phyloP scores from a whole-genome alignment of 2,113 vertebrate genomes.

The Zosterops lateralis region DNA sequence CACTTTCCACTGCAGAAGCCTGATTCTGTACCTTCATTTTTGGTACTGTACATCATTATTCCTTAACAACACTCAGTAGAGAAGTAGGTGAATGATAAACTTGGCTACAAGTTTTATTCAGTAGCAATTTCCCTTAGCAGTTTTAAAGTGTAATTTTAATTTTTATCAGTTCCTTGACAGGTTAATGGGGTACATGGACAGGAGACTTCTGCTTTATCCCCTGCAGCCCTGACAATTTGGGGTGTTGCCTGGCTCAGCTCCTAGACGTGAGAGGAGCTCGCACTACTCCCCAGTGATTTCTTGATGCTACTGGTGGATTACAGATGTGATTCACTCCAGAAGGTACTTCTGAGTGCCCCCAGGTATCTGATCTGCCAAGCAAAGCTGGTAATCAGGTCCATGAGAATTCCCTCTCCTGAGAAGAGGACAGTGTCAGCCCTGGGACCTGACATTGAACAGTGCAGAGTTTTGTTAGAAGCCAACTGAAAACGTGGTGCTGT shows the following conservation, averaged over 20 bases:
- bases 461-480: slow-evolving; percentile 2
- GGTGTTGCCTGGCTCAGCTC: slow-evolving; percentile 35
- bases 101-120: background rate
- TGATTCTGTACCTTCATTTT: background rate
- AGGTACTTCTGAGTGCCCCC: background rate
- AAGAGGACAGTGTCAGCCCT: background rate
- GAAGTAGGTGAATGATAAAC: background rate
- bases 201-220: slow-evolving; percentile 17
- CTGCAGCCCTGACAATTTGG: background rate
- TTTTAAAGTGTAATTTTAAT: background rate
- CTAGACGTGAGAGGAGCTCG: background rate
- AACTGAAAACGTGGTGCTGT: slow-evolving; percentile 37
- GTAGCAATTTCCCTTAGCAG: background rate
- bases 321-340: background rate
- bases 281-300: background rate
- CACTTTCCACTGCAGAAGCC: background rate
- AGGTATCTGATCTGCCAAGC: background rate
- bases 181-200: background rate
- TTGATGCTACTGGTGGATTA: background rate
- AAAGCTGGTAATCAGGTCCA: background rate
- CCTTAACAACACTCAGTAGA: background rate
- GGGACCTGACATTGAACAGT: background rate
- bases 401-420: background rate
- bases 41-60: background rate
- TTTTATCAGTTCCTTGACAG: background rate